These are phyloP conservation scores for Urocynchramus pylzowi DNA, from an alignment of 2,113 vertebrate genomes.

Conservation along the genomic window DNA sequence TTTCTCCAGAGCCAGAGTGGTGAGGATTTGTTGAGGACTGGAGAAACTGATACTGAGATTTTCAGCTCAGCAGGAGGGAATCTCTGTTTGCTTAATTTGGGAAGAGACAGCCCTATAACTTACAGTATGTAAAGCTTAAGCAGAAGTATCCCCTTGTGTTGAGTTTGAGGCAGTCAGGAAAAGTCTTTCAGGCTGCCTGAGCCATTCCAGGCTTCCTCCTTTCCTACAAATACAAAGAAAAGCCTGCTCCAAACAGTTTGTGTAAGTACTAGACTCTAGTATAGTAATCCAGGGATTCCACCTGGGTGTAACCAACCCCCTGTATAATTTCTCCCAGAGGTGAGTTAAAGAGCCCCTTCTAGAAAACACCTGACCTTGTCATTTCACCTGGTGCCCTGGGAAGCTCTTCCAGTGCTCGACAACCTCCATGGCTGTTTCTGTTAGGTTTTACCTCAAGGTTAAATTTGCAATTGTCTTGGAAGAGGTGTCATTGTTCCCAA, in stretches of 20 bases:
- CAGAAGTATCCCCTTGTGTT: neutral
- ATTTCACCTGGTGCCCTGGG: neutral
- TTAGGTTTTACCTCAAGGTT: neutral
- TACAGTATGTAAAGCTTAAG: neutral
- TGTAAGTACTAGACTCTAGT: neutral
- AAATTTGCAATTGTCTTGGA: neutral
- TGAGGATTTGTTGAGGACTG: constrained; percentile 43
- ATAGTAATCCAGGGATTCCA: neutral
- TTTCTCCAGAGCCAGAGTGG: constrained; percentile 35
- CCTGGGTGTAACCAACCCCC: neutral
- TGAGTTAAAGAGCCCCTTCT: neutral
- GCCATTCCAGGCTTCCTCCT: neutral
- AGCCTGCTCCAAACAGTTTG: neutral
- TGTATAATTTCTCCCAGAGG: neutral
- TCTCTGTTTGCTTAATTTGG: constrained; percentile 30
- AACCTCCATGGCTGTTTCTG: neutral
- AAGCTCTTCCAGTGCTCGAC: neutral
- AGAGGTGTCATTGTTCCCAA: accelerated
- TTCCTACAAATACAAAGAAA: neutral
- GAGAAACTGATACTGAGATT: constrained; percentile 54
- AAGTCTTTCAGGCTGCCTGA: neutral
- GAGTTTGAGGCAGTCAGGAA: neutral
- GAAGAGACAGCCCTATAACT: neutral
- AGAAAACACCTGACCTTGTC: neutral
- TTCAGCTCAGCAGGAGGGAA: neutral